Percentiles rank a stretch among this genome's conserved stretches.
Conservation (phyloP, 2,797 vertebrate genomes). For the Brotula barbata region DNA sequence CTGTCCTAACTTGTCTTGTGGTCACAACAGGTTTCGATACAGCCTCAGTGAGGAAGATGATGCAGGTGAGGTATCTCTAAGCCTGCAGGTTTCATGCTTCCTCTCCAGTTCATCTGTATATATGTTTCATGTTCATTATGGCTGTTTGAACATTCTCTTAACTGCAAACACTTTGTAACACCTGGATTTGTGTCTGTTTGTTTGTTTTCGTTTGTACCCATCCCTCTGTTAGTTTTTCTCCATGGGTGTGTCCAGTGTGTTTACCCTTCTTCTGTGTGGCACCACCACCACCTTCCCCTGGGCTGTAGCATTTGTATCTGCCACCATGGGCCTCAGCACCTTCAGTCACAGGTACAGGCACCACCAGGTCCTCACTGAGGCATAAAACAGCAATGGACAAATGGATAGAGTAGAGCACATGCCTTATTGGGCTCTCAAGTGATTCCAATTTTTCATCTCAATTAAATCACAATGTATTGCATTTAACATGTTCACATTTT, state of each 20-base stretch:
- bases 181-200: conserved; percentile 25
- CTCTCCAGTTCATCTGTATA: background rate
- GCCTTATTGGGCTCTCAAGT: no score
- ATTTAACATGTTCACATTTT: no score
- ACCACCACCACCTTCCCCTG: conserved; percentile 86
- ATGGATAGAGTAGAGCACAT: no score
- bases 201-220: conserved; percentile 28
- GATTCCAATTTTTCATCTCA: no score
- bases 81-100: background rate
- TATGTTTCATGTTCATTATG: conserved; percentile 11
- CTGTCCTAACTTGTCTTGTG: conserved; percentile 7
- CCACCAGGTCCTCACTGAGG: background rate
- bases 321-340: conserved; percentile 90
- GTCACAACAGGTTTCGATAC: conserved; percentile 84
- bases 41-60: conserved; percentile 89
- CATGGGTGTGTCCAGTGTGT: conserved; percentile 90
- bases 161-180: background rate
- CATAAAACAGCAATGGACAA: background rate
- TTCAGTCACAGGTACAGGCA: conserved; percentile 91
- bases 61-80: conserved; percentile 85
- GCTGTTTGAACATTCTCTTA: conserved; percentile 5
- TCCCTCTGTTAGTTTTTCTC: conserved; percentile 84
- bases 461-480: no score
- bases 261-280: conserved; percentile 89
- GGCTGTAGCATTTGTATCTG: conserved; percentile 88